Base-by-base conservation (phyloP, 2,113 vertebrate species). In the Rhagologus leucostigma region DNA sequence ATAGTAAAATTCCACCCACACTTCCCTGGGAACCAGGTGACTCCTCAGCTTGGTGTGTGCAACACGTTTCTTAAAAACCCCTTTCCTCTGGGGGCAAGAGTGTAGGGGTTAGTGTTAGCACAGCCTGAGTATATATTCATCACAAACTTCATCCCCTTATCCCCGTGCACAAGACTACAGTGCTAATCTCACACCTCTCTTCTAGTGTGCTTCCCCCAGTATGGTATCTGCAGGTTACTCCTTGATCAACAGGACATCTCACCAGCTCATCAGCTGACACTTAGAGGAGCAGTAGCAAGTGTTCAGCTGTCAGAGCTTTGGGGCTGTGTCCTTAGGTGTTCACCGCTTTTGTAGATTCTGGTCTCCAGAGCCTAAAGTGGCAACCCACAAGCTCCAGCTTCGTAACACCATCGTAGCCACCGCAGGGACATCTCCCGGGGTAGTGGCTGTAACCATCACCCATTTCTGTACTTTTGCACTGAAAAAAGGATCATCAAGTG, bases 351-450 rank as follows among this genome's bases (percentile, higher is more conserved):
- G 32, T 47, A 52, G 19, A 6, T 47, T 84, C 86, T 76, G 27
- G 39, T 83, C 27, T 76, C 35, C 53, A 69, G 35, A 71, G 76
- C 47, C 42, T 67, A 3, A 79, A 73, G 52, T 37, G 57, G 39
- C 44, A 80, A 22, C 18, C 26, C 18, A 39, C 29, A 68, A 64
- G 35, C 39, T 87, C 18, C 44, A 77, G 39, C 55, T 81, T 84
- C 39, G 35, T 46, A 7, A 37, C 5, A 29, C 17, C 35, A 29
- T 44, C 0, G 0, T 13, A 73, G 49, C 49, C 22, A 13, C 55
- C 73, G 35, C 30, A 60, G n/a, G 32, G 16, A 14, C 30, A 33
- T 35, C 26, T 73, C 62, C 35, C 13, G 18, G 26, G 23, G 21
- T 26, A 64, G 44, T 47, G 41, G 30, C 46, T 80, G 8, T 39